Base-by-base conservation (phyloP, 1,140 invertebrate species). In the Lerema accius region DNA sequence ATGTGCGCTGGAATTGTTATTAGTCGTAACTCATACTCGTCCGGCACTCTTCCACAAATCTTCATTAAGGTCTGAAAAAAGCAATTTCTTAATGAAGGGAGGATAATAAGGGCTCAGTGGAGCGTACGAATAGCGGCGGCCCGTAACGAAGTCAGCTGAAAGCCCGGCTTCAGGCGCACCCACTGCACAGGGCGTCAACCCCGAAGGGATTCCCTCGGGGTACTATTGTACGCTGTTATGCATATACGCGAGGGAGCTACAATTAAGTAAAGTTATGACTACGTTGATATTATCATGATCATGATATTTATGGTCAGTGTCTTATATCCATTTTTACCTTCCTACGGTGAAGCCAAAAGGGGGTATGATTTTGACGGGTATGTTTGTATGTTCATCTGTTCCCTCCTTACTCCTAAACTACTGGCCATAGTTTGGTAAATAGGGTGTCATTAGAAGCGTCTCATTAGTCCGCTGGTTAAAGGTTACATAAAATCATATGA, bases 141-240 rank as follows among this genome's bases (percentile, higher is more conserved):
- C 49, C 46, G n/a, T 39, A 51, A 51, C 49, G 49, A 51, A 51
- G 49, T 35, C 35, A 19, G 59, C 78, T 82, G 78, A 79, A 78
- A 81, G 74, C 79, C 64, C 65, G 62, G 69, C 78, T 80, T 82
- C 82, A 80, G 73, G 63, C 80, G 73, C 69, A 76, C 76, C 79
- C 81, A 84, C 84, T 84, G 40, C 71, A 78, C 49, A 59, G 82
- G 75, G 49, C 84, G 71, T 69, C 73, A 77, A 86, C 79, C 82
- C 72, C 67, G 71, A 35, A 15, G 14, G 51, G 51, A 17, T 10
- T 15, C 61, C 67, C 51, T 23, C 14, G 58, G 28, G 50, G 40
- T n/a, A n/a, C n/a, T n/a, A n/a, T n/a, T n/a, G 40, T 55, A 63
- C 23, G 56, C 45, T 23, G 26, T 50, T 65, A 35, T 48, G n/a